Conservation (phyloP, 2,113 vertebrate species). For the Paedocypris sp. region DNA sequence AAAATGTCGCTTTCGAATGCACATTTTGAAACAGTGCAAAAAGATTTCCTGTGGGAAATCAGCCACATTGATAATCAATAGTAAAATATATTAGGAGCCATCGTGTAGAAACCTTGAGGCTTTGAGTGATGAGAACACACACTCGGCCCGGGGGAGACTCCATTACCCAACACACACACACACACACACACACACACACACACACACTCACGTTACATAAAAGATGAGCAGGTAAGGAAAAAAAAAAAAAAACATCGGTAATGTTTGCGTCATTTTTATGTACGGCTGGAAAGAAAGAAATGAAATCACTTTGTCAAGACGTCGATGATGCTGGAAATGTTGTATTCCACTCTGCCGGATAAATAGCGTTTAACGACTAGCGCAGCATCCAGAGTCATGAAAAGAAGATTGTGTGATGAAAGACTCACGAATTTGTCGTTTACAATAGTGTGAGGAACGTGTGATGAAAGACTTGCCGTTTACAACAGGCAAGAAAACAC, state of each 20-base stretch:
- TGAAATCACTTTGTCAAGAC: slow-evolving; percentile 1
- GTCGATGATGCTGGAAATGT: slow-evolving; percentile 40
- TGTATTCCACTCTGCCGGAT: slow-evolving; percentile 45
- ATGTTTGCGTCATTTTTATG: slow-evolving; percentile 19
- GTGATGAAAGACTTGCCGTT: too few species aligned
- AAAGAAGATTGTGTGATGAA: slow-evolving; percentile 32
- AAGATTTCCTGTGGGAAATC: slow-evolving; percentile 28
- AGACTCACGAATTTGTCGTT: slow-evolving; percentile 37
- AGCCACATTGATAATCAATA: slow-evolving; percentile 53
- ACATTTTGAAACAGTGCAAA: slow-evolving; percentile 8
- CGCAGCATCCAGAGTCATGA: slow-evolving; percentile 44
- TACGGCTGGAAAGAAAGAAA: neutral
- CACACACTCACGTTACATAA: neutral
- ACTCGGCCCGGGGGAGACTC: slow-evolving; percentile 37
- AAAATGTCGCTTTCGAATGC: neutral
- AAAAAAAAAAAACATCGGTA: slow-evolving; percentile 11
- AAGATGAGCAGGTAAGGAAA: neutral
- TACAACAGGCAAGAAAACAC: too few species aligned
- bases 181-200: neutral
- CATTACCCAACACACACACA: slow-evolving; percentile 25
- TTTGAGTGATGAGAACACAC: slow-evolving; percentile 51
- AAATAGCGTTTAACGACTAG: slow-evolving; percentile 51
- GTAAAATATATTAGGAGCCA: slow-evolving; percentile 50
- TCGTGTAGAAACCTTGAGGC: slow-evolving; percentile 46
- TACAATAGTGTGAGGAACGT: too few species aligned